A percentile compares a stretch with the other conserved stretches of the same genome.
Conservation (phyloP, 2,888 invertebrate genomes). For the Drosophila tripunctata region DNA sequence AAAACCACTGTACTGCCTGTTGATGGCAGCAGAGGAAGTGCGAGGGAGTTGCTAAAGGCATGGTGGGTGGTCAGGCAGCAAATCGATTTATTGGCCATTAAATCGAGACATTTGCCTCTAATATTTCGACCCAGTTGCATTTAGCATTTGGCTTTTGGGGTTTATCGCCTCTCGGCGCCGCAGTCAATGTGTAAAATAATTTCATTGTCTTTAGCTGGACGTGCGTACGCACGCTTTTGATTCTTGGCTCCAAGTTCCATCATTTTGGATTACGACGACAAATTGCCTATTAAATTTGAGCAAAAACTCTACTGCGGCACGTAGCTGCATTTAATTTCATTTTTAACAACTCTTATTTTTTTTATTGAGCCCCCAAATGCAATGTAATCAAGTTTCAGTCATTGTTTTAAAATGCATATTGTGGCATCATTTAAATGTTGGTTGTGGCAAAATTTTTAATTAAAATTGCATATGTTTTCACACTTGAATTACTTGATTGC, state of each 20-base stretch:
- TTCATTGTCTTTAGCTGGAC: conserved; percentile 55
- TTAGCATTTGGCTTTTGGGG: conserved; percentile 48
- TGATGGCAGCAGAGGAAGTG: conserved; percentile 1
- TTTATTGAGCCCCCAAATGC: conserved; percentile 19
- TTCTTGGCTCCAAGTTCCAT: conserved; percentile 22
- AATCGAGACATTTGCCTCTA: conserved; percentile 61
- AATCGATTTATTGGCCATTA: conserved; percentile 79
- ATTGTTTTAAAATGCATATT: conserved; percentile 43
- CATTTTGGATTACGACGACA: conserved; percentile 55
- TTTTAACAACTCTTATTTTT: conserved; percentile 51
- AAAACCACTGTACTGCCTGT: conserved; percentile 42
- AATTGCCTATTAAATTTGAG: conserved; percentile 67
- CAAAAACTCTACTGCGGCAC: conserved; percentile 43
- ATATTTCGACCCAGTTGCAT: conserved; percentile 70
- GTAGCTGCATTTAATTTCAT: conserved; percentile 49
- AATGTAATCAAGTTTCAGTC: conserved; percentile 51
- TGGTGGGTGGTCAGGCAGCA: conserved; percentile 23
- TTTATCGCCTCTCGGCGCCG: conserved; percentile 21
- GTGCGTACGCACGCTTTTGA: conserved; percentile 45
- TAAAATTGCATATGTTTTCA: conserved; percentile 20
- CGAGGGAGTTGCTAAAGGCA: neutral
- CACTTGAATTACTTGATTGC: conserved; percentile 19
- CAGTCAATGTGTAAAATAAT: conserved; percentile 63
- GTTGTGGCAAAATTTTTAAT: conserved; percentile 1
- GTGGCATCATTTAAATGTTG: conserved; percentile 16